phyloP scores from a whole-genome alignment of 2,797 vertebrate species.

The Manis crassicaudata region DNA sequence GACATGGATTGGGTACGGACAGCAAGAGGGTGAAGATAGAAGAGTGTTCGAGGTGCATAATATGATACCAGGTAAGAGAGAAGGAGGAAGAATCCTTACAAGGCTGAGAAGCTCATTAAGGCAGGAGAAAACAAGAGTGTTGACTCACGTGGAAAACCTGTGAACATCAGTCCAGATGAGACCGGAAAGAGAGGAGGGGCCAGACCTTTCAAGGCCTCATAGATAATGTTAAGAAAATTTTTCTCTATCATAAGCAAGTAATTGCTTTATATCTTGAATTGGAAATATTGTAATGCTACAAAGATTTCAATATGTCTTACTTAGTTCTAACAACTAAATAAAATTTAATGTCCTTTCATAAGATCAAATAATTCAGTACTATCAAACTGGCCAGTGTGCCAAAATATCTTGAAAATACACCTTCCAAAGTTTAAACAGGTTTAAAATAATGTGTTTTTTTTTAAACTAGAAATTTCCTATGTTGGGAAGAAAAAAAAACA shows the following conservation, averaged over 20 bases:
- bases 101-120: neutral
- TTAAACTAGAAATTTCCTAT: neutral
- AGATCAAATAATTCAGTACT: neutral
- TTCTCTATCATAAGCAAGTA: neutral
- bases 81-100: neutral
- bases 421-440: neutral
- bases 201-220: neutral
- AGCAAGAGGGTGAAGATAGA: neutral
- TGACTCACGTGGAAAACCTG: neutral
- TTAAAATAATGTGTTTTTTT: conserved; percentile 35
- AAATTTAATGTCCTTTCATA: conserved; percentile 33
- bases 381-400: neutral
- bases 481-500: conserved; percentile 9
- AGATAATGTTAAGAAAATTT: neutral
- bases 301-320: conserved; percentile 67
- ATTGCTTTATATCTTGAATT: neutral
- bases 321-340: conserved; percentile 20
- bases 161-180: neutral
- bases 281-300: neutral
- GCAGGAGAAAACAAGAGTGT: neutral
- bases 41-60: neutral
- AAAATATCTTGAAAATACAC: conserved; percentile 17
- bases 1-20: neutral
- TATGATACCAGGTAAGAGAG: neutral
- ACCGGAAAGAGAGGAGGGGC: neutral